These are phyloP conservation scores for Napeogenes inachia DNA, from an alignment of 2,888 invertebrate species.

Conservation along the genomic window DNA sequence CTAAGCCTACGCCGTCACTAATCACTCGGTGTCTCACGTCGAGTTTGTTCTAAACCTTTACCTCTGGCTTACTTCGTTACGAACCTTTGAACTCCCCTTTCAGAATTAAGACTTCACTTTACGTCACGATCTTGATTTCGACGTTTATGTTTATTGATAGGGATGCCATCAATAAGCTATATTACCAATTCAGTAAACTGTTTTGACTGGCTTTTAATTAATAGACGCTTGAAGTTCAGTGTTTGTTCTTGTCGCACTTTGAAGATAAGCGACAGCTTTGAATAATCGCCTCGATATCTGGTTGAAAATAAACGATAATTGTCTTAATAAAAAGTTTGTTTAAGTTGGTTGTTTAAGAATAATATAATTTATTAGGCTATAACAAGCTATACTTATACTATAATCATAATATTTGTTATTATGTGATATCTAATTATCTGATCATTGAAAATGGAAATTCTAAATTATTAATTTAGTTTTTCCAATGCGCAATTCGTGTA, in stretches of 20 bases:
- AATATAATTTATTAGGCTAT: no score
- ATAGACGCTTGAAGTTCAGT: not conserved
- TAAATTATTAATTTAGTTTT: constrained; percentile 18
- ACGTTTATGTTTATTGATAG: constrained; percentile 73
- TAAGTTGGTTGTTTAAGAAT: no score
- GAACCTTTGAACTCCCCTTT: constrained; percentile 67
- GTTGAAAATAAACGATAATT: no score
- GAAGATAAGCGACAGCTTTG: not conserved
- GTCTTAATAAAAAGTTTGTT: no score
- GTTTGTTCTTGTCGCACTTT: constrained; percentile 1
- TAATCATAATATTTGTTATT: no score
- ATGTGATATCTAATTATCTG: no score
- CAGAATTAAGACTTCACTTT: constrained; percentile 56
- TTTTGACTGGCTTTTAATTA: constrained; percentile 4
- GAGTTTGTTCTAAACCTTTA: constrained; percentile 38
- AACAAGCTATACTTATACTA: no score
- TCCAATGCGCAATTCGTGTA: constrained; percentile 17
- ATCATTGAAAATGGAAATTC: not conserved
- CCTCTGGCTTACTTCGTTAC: constrained; percentile 45
- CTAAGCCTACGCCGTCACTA: constrained; percentile 54
- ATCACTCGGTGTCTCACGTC: constrained; percentile 60
- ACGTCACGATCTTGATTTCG: constrained; percentile 59
- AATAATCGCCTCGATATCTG: no score
- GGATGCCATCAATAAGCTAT: constrained; percentile 65
- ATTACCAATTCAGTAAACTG: constrained; percentile 57